phyloP scores from a whole-genome alignment of 2,113 vertebrate genomes.

The Xiphias gladius region DNA sequence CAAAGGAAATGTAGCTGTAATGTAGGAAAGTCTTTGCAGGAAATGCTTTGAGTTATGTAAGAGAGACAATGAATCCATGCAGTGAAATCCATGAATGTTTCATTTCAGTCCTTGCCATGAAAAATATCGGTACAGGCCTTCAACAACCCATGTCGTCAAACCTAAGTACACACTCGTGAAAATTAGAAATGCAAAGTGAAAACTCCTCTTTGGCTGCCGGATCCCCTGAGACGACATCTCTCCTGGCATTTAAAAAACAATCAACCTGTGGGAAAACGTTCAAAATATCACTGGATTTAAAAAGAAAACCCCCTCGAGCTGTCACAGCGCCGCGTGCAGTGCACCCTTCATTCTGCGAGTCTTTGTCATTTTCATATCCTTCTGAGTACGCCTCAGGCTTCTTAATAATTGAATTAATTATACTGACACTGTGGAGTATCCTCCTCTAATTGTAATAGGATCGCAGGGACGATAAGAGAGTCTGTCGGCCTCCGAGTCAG shows the following conservation, averaged over 20 bases:
- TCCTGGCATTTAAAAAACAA: slow-evolving; percentile 67
- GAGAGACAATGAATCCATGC: neutral
- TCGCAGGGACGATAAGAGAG: slow-evolving; percentile 40
- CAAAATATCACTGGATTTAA: slow-evolving; percentile 57
- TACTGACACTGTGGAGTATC: slow-evolving; percentile 64
- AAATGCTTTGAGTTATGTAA: neutral
- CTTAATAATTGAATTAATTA: slow-evolving; percentile 75
- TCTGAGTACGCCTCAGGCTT: slow-evolving; percentile 34
- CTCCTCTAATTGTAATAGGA: slow-evolving; percentile 70
- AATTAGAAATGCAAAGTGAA: slow-evolving; percentile 55
- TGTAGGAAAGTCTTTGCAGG: neutral
- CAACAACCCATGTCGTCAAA: neutral
- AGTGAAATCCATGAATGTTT: neutral
- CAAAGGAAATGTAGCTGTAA: neutral
- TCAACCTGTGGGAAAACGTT: slow-evolving; percentile 67
- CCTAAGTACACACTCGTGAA: neutral
- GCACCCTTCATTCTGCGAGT: slow-evolving; percentile 22
- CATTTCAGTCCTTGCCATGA: neutral
- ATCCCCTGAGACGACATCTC: slow-evolving; percentile 52
- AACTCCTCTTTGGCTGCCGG: slow-evolving; percentile 16
- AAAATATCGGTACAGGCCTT: neutral
- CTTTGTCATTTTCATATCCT: slow-evolving; percentile 57
- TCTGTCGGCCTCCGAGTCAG: slow-evolving; percentile 23
- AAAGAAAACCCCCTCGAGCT: slow-evolving; percentile 60
- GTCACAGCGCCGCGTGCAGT: neutral